These are phyloP conservation scores for Peromyscus melanophrys DNA, from an alignment of 2,797 vertebrate species.

Conservation along the genomic window DNA sequence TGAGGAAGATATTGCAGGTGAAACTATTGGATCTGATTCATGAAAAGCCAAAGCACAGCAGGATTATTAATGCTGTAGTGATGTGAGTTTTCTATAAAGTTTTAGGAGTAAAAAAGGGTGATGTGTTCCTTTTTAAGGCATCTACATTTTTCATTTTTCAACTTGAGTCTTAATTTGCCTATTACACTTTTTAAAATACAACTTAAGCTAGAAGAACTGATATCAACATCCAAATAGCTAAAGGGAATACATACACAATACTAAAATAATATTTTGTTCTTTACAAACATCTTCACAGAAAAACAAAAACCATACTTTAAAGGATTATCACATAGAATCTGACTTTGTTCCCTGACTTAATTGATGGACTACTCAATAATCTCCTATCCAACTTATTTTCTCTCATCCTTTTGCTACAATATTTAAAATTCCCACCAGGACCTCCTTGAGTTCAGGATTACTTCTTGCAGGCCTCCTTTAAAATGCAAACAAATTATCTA, in stretches of 20 bases:
- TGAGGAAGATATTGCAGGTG: background rate
- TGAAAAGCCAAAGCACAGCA: constrained; percentile 1
- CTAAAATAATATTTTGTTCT: constrained; percentile 73
- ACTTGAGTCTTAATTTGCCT: constrained; percentile 29
- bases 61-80: constrained; percentile 26
- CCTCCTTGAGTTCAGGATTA: constrained; percentile 57
- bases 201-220: background rate
- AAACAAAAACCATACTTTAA: constrained; percentile 66
- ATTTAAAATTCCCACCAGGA: constrained; percentile 69
- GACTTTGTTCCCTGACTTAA: constrained; percentile 58
- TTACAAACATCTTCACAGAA: constrained; percentile 52
- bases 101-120: background rate
- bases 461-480: background rate
- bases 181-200: background rate
- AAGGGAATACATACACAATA: constrained; percentile 32
- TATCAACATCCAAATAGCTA: constrained; percentile 67
- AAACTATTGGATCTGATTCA: constrained; percentile 55
- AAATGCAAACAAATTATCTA: constrained; percentile 62
- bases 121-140: background rate
- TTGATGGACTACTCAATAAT: constrained; percentile 63
- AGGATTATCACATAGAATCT: constrained; percentile 22
- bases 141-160: background rate
- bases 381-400: constrained; percentile 46
- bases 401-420: constrained; percentile 53
- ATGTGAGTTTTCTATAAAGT: constrained; percentile 49